Evolutionary conservation across 2,113 vertebrate genomes (phyloP).

Genomic region (Himantopus leucocephalus): DNA sequence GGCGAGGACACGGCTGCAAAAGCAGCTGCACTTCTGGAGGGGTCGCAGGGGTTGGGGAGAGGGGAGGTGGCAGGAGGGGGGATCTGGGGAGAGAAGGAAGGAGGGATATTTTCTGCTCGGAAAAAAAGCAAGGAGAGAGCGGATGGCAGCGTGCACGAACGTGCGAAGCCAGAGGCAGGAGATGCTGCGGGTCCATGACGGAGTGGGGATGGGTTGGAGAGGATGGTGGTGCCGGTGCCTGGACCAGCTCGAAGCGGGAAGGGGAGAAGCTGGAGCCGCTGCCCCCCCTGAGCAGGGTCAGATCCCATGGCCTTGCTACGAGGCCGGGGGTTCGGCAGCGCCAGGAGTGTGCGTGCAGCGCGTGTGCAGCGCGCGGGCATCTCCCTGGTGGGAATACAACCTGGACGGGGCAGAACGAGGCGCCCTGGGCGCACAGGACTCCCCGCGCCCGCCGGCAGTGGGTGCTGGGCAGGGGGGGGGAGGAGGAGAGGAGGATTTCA

Average conservation of each 20-base stretch:
- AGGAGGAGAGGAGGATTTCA: constrained; percentile 23
- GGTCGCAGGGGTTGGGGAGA: not conserved
- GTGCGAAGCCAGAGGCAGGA: not conserved
- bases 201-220: not conserved
- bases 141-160: accelerated
- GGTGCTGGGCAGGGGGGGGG: constrained; percentile 3
- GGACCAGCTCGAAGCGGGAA: not conserved
- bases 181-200: not conserved
- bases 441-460: not conserved
- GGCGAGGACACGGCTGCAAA: not conserved
- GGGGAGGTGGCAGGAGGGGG: not conserved
- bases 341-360: accelerated
- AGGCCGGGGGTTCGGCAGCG: accelerated
- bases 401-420: accelerated
- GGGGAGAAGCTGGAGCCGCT: not conserved
- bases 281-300: not conserved
- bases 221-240: not conserved
- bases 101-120: not conserved
- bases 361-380: accelerated
- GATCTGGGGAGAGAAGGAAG: not conserved
- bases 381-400: accelerated
- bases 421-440: not conserved
- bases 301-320: accelerated
- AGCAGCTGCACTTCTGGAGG: constrained; percentile 34
- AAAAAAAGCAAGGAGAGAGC: not conserved